Evolutionary conservation across 2,888 invertebrate genomes (phyloP).

Genomic region (Cerceris ruficornis): DNA sequence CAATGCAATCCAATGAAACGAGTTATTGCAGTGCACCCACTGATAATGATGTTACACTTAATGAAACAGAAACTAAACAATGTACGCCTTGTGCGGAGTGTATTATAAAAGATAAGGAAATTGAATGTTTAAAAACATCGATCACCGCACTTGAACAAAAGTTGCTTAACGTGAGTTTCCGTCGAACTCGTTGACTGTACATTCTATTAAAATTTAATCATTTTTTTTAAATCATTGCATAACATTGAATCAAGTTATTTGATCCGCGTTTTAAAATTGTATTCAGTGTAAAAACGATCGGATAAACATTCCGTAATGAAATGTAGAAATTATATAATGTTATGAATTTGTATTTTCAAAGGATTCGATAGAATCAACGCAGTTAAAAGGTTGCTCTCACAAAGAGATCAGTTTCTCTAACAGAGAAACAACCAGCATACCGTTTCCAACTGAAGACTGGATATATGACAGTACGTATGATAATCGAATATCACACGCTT

Average conservation of each 20-base stretch:
- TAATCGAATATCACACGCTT: no score
- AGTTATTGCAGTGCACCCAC: neutral
- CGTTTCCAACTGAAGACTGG: no score
- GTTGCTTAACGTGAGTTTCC: constrained; percentile 38
- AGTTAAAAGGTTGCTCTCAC: no score
- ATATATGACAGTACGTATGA: no score
- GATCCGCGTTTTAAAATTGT: neutral
- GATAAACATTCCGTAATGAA: no score
- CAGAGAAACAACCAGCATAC: no score
- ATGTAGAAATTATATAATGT: no score
- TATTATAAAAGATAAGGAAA: constrained; percentile 34
- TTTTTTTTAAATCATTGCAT: neutral
- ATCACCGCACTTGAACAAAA: constrained; percentile 44
- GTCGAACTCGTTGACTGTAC: neutral
- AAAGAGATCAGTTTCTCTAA: no score
- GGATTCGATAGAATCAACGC: no score
- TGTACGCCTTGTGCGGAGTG: constrained; percentile 12
- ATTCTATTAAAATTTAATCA: neutral
- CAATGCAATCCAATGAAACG: constrained; percentile 12
- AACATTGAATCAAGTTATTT: neutral
- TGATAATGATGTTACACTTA: neutral
- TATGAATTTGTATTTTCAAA: no score
- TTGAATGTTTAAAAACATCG: constrained; percentile 22
- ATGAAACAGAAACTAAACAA: neutral
- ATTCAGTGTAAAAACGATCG: no score